A percentile compares a stretch with the other conserved stretches of the same genome.
Evolutionary conservation across 2,888 invertebrate genomes (phyloP).

Genomic region (Neocrepidodera transversa): DNA sequence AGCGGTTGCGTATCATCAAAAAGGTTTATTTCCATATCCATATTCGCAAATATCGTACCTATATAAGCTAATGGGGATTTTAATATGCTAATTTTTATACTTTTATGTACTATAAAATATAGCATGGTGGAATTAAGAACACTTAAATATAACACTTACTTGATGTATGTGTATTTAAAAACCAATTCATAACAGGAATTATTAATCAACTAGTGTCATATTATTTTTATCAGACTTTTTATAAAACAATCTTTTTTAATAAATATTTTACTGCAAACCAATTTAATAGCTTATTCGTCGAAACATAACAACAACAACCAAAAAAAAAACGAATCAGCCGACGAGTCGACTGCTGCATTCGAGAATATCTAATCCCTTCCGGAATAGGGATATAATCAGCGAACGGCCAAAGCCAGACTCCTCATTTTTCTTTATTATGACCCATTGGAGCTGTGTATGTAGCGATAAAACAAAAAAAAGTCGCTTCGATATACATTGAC

Average conservation of each 20-base stretch:
- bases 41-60: background rate
- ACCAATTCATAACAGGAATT: too few species aligned
- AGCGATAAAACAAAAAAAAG: constrained; percentile 16
- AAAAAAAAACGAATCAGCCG: background rate
- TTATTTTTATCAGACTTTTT: too few species aligned
- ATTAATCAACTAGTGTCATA: too few species aligned
- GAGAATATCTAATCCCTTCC: constrained; percentile 13
- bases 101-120: background rate
- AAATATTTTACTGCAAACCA: background rate
- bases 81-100: background rate
- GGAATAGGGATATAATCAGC: constrained; percentile 18
- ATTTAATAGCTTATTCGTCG: background rate
- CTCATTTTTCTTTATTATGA: constrained; percentile 21
- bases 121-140: too few species aligned
- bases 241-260: background rate
- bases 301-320: background rate
- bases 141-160: too few species aligned
- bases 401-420: constrained; percentile 10
- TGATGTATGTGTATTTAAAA: too few species aligned
- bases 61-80: background rate
- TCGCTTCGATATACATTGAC: background rate
- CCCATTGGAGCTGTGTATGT: constrained; percentile 8
- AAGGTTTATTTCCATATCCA: background rate
- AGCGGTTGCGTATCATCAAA: background rate
- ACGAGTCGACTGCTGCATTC: constrained; percentile 2